Base-by-base conservation (phyloP, 1,140 invertebrate genomes). In the Nephila pilipes region DNA sequence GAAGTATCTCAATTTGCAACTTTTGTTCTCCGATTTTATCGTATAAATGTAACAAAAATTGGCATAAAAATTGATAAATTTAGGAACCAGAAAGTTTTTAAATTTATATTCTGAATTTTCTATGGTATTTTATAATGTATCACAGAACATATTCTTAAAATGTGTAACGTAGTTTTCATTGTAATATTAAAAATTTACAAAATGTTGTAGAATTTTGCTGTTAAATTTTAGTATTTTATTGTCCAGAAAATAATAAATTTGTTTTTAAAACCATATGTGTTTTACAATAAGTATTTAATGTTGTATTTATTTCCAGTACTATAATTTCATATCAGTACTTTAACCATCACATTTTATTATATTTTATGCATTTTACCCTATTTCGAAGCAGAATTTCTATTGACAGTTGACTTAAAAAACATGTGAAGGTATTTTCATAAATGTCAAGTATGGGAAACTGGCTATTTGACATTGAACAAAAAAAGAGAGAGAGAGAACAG, bases 371-470 rank as follows among this genome's bases (percentile, higher is more conserved):
- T 75, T 75, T 36, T 32, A 75, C 29, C 63, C 63, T n/a, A 65
- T n/a, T n/a, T 75, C 69, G 36, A 36, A 75, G 69, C 69, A 75
- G 69, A 29, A 32, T 65, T 75, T 75, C 32, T 3, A 32, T 75
- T 69, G 10, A 29, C 69, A 32, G 32, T 25, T 14, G 10, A 14
- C 16, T 6, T 16, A 18, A 75, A 75, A 75, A 75, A 75, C 2
- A 2, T 5, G 90, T 85, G 90, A 91, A 85, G 65, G 65, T 91
- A 91, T 91, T 90, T 55, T 65, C n/a, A 16, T 58, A 91, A 65
- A 75, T 75, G 69, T 75, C 69, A 75, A 75, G 81, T 83, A 87
- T 36, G 46, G 81, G 57, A 92, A 92, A 80, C 60, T 25, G 46
- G 91, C 69, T 46, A 92, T 32, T 16, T 22, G 22, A 36, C 20